These are phyloP conservation scores for Microchrysa polita DNA, from an alignment of 2,888 invertebrate genomes.

Conservation along the genomic window DNA sequence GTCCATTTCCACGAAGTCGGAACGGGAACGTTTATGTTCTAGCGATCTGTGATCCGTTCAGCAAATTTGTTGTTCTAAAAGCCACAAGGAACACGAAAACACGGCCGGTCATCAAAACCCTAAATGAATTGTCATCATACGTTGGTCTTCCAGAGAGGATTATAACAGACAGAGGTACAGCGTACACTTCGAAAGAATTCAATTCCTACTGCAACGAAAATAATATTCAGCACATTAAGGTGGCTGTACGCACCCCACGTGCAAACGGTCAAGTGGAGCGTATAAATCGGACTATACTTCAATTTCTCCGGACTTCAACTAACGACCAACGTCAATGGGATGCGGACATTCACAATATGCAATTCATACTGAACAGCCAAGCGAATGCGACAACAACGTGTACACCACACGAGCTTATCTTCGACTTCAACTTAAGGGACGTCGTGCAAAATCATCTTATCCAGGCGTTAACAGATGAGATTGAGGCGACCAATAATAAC, in stretches of 20 bases:
- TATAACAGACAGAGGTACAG: conserved; percentile 49
- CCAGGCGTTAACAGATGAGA: too few relatives aligned
- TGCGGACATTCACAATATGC: not conserved
- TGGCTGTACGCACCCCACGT: too few relatives aligned
- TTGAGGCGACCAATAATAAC: too few relatives aligned
- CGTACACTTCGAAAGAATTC: conserved; percentile 50
- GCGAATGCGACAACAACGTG: not conserved
- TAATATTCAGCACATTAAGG: conserved; percentile 6
- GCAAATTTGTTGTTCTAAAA: too few relatives aligned
- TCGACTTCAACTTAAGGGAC: not conserved
- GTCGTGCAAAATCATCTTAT: too few relatives aligned
- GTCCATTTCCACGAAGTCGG: too few relatives aligned
- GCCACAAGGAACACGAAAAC: conserved; percentile 50
- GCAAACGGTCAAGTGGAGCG: conserved; percentile 2
- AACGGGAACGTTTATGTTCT: too few relatives aligned
- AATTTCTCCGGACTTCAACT: not conserved
- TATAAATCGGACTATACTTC: not conserved
- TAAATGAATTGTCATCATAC: conserved; percentile 47
- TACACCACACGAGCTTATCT: not conserved
- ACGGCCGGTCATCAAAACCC: conserved; percentile 41
- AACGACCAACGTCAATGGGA: not conserved
- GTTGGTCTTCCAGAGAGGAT: conserved; percentile 49
- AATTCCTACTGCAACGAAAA: not conserved
- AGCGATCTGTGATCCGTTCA: too few relatives aligned
- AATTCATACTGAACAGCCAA: not conserved